Base-by-base conservation (phyloP, 2,113 vertebrate genomes). In the Agelaius phoeniceus region DNA sequence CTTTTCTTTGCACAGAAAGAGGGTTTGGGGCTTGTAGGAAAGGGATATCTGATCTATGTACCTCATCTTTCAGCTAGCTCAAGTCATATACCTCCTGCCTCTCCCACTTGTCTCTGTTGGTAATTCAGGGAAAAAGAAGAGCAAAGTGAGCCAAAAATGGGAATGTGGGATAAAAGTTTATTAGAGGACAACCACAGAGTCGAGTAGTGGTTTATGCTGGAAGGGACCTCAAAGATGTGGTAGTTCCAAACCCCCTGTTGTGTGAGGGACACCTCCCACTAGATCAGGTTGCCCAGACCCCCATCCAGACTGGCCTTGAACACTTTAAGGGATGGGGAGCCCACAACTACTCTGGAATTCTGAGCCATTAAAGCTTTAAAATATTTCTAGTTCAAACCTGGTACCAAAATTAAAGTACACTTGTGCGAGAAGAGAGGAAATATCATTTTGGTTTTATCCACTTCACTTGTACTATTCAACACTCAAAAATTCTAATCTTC, bases 331-430 rank as follows among this genome's bases (percentile, higher is more conserved):
- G 22, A 12, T 43, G 31, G 1, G 13, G 41, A 63, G 10, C 8
- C 10, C 43, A 37, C 15, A 51, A 17, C 10, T 0, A 0, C 19
- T 57, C 18, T 33, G 49, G 10, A 6, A 4, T 51, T 20, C 8
- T 26, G 35, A 67, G 5, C 9, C 24, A 80, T 59, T 77, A 35
- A 8, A 44, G 26, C 3, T 71, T 48, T 23, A 76, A 73, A 68
- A 33, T 21, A 21, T 51, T 85, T 68, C n/a, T 51, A 30, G 6
- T 54, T 88, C 43, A 67, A 63, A 71, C 14, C 17, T 35, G 27
- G 13, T 41, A 44, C 13, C 5, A 33, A 74, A 66, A 55, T 8
- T 43, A 33, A 44, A 1, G 5, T 22, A 30, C 2, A 15, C 4
- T 46, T 66, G 28, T 51, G 13, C 1, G 4, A 63, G 33, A 76